A percentile compares a stretch with the other conserved stretches of the same genome.
phyloP scores from a whole-genome alignment of 2,888 invertebrate genomes.

The Melinaea marsaeus region DNA sequence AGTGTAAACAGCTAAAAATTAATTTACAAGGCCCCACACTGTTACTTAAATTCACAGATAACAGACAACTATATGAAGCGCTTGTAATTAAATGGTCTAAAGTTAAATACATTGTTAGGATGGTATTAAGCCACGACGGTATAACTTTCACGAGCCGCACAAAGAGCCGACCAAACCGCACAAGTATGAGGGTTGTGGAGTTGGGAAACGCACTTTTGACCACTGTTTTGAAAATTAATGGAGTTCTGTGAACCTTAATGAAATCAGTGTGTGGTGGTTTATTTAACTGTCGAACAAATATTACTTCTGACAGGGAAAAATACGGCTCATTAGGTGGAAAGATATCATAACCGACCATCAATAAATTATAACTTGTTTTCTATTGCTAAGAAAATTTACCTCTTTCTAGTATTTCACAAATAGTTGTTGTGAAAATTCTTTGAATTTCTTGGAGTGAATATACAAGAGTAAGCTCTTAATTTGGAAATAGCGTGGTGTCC shows the following conservation, averaged over 20 bases:
- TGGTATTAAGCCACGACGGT: conserved; percentile 45
- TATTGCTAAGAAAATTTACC: no score
- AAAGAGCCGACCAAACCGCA: conserved; percentile 51
- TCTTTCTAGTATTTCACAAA: no score
- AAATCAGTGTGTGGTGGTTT: no score
- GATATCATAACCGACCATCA: no score
- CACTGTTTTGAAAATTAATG: conserved; percentile 44
- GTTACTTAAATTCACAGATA: not conserved
- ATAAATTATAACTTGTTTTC: no score
- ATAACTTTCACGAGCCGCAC: conserved; percentile 45
- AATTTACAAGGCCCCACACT: not conserved
- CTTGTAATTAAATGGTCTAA: conserved; percentile 39
- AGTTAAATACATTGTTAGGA: conserved; percentile 49
- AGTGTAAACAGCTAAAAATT: not conserved
- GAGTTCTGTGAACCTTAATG: conserved; percentile 42
- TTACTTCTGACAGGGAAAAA: no score
- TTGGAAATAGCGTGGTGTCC: conserved; percentile 58
- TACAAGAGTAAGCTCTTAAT: conserved; percentile 41
- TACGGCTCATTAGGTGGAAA: no score
- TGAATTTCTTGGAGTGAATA: not conserved
- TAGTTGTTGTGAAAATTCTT: no score
- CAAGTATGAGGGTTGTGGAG: conserved; percentile 38
- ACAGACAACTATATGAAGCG: not conserved
- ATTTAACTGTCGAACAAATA: no score
- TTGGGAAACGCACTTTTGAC: conserved; percentile 33